Percentiles rank a stretch among this genome's conserved stretches.
phyloP scores from a whole-genome alignment of 2,113 vertebrate genomes.

The Calidris pygmaea region DNA sequence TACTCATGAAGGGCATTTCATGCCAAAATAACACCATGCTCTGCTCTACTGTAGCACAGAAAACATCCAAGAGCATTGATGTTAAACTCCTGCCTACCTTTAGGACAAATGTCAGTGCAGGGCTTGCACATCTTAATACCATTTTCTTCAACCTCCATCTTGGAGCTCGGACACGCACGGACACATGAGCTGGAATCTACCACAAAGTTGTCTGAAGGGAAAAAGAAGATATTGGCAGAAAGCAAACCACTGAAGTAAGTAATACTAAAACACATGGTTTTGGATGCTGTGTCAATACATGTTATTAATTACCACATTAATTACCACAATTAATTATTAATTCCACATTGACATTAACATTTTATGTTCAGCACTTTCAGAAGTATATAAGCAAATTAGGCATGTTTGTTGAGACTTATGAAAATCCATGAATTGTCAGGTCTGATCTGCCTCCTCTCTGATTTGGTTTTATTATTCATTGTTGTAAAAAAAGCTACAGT shows the following conservation, averaged over 20 bases:
- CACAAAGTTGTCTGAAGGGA: slow-evolving; percentile 92
- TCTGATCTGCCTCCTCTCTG: not conserved
- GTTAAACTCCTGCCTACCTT: slow-evolving; percentile 78
- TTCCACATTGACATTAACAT: not conserved
- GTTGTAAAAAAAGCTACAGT: not conserved
- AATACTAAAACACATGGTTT: not conserved
- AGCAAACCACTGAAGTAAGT: not conserved
- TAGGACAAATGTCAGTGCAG: slow-evolving; percentile 97
- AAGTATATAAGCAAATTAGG: not conserved
- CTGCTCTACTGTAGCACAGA: not conserved
- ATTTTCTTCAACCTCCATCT: slow-evolving; percentile 98
- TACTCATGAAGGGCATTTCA: not conserved
- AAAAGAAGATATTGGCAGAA: not conserved
- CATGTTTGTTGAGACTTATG: rapidly evolving
- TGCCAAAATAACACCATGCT: not conserved
- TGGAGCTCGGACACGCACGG: slow-evolving; percentile 94
- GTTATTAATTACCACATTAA: not conserved
- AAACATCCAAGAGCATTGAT: not conserved
- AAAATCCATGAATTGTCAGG: not conserved
- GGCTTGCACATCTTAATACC: slow-evolving; percentile 96
- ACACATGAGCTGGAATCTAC: slow-evolving; percentile 98
- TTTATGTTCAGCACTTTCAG: not conserved
- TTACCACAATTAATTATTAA: not conserved
- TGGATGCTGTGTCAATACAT: not conserved
- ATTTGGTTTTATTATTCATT: not conserved